Evolutionary conservation across 2,113 vertebrate genomes (phyloP).

Genomic region (Saiga tatarica): DNA sequence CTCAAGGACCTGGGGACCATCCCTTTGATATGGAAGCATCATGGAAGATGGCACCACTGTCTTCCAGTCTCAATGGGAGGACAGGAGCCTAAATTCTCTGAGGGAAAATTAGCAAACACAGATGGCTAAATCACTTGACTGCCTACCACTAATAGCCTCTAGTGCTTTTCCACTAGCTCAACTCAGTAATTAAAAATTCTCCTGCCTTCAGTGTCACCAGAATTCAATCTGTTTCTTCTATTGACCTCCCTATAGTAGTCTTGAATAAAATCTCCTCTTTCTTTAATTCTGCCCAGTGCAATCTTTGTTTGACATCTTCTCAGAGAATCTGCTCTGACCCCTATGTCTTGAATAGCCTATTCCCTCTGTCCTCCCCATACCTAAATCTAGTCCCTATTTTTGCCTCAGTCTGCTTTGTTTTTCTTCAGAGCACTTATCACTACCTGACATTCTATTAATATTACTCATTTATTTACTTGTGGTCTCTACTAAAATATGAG

Average conservation of each 20-base stretch:
- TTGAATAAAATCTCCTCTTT: background rate
- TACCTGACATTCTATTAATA: background rate
- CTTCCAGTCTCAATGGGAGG: background rate
- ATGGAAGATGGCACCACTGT: background rate
- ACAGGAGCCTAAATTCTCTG: background rate
- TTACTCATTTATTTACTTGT: background rate
- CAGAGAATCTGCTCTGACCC: background rate
- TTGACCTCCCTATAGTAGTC: background rate
- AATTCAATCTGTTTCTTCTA: background rate
- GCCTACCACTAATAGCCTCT: background rate
- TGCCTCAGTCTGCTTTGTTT: background rate
- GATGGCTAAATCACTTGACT: background rate
- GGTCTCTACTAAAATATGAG: background rate
- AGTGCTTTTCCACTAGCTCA: background rate
- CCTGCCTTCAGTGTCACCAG: background rate
- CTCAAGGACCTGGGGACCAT: background rate
- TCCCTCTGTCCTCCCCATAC: accelerated
- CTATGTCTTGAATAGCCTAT: background rate
- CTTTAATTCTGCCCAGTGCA: background rate
- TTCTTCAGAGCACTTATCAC: background rate
- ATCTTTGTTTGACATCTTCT: background rate
- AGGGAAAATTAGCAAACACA: background rate
- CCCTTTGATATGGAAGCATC: background rate
- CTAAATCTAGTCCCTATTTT: background rate
- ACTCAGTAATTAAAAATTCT: background rate